Conservation (phyloP, 2,113 vertebrate genomes). For the Myrmecophaga tridactyla region DNA sequence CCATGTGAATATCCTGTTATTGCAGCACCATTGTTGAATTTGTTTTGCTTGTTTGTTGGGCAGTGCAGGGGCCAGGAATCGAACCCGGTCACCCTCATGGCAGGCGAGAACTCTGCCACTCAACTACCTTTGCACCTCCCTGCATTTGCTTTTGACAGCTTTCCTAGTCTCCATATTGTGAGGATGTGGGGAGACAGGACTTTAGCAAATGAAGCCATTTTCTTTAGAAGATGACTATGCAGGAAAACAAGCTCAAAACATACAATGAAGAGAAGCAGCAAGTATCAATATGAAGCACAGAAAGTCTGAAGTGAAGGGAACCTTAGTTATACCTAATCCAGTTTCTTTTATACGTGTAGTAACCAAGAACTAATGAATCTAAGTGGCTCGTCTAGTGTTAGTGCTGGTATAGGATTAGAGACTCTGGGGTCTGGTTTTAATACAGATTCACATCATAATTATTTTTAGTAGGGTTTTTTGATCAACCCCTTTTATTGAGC, state of each 20-base stretch:
- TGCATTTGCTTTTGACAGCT: background rate
- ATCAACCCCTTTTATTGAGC: constrained; percentile 16
- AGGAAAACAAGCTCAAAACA: background rate
- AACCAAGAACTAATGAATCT: background rate
- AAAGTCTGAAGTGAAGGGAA: background rate
- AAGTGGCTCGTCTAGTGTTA: background rate
- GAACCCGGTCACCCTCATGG: no score
- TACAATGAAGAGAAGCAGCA: background rate
- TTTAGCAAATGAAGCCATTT: background rate
- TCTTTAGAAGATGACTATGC: background rate
- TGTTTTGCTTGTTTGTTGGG: no score
- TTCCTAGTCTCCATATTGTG: background rate
- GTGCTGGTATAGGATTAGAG: background rate
- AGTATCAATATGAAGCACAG: background rate
- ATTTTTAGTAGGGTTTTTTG: background rate
- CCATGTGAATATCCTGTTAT: no score
- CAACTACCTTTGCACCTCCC: no score
- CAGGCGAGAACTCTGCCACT: no score
- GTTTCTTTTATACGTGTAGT: background rate
- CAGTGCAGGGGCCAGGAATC: no score
- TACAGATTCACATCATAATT: background rate
- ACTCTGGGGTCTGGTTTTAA: background rate
- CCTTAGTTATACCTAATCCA: background rate
- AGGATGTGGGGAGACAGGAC: background rate
- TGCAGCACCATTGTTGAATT: no score